Evolutionary conservation across 2,888 invertebrate genomes (phyloP), one percentile per base, ranked within the genome.

Genomic region (Nephrotoma appendiculata): DNA sequence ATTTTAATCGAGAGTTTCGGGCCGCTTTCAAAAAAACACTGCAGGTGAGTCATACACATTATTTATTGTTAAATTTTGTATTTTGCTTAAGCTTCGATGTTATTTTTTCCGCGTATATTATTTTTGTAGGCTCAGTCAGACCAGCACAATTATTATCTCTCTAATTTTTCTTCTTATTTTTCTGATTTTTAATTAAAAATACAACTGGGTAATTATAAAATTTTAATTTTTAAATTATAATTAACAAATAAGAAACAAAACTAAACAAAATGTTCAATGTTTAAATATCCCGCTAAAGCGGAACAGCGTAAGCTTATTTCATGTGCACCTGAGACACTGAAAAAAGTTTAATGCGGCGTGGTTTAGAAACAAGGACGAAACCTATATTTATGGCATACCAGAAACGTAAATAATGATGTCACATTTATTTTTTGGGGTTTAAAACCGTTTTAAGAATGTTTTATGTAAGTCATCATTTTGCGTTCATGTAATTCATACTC

Each of bases 1-100:
- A 98, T 92, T 99, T 98, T 93, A 99, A 98, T 92, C 94, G 98
- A 87, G 99, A 99, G 92, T 99, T 99, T 92, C 94, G 99, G 88
- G 96, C 96, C 86, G 98, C 99, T 9, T 99, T 99, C 93, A 95
- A 96, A 92, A 97, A 97, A 92, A 97, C 97, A 11, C 92, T 98
- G 89, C 95, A 92, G 90, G 91, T 92, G 89, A 88, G 89, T 19
- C 11, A 15, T 0, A 15, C 6, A 2, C 15, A 1, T 52, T 31
- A 52, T 52, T 31, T 31, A 52, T 52, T 31, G 31, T 31, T 31
- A 15, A 52, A 52, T 6, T 15, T 31, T 71, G 71, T 71, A 31
- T 31, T 71, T 71, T 71, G 71, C 71, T 71, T 31, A 71, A 71
- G 31, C 71, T 19, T 71, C 71, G 31, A 15, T 15, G 0, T 71